Percentiles rank a stretch among this genome's conserved stretches.
Conservation (phyloP, 1,140 invertebrate genomes). For the Lordiphosa clarofinis region DNA sequence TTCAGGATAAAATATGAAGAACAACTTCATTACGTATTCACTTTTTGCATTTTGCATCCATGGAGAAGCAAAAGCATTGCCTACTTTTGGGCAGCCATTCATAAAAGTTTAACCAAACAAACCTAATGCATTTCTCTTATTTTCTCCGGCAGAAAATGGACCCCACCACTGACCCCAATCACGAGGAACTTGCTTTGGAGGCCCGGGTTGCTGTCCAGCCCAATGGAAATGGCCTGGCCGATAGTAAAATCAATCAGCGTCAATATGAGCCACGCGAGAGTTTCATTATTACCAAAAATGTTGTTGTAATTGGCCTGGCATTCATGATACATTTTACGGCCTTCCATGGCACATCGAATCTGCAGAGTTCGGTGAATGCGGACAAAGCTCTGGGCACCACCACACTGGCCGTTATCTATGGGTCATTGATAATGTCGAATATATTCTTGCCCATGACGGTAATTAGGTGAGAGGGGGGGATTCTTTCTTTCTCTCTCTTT, state of each 20-base stretch:
- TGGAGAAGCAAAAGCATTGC: too few relatives aligned
- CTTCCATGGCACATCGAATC: slow-evolving; percentile 92
- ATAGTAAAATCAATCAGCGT: slow-evolving; percentile 41
- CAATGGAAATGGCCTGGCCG: slow-evolving; percentile 17
- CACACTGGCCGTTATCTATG: slow-evolving; percentile 92
- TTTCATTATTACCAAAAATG: slow-evolving; percentile 89
- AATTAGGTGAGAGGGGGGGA: slow-evolving; percentile 62
- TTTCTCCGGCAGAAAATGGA: neutral
- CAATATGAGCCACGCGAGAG: slow-evolving; percentile 67
- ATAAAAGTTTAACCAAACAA: too few relatives aligned
- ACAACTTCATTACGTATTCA: too few relatives aligned
- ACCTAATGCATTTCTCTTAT: too few relatives aligned
- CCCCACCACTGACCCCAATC: slow-evolving; percentile 28
- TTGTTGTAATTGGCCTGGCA: slow-evolving; percentile 90
- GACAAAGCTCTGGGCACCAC: slow-evolving; percentile 90
- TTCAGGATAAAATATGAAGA: too few relatives aligned
- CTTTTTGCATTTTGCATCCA: too few relatives aligned
- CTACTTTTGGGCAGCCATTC: too few relatives aligned
- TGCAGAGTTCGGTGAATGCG: slow-evolving; percentile 94
- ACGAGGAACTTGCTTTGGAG: slow-evolving; percentile 43
- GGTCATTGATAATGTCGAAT: slow-evolving; percentile 92
- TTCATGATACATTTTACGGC: slow-evolving; percentile 97
- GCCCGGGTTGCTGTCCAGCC: slow-evolving; percentile 4
- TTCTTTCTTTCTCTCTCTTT: too few relatives aligned
- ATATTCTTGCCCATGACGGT: slow-evolving; percentile 89